phyloP scores from a whole-genome alignment of 2,888 invertebrate genomes.

The Marasmarcha lunaedactyla region DNA sequence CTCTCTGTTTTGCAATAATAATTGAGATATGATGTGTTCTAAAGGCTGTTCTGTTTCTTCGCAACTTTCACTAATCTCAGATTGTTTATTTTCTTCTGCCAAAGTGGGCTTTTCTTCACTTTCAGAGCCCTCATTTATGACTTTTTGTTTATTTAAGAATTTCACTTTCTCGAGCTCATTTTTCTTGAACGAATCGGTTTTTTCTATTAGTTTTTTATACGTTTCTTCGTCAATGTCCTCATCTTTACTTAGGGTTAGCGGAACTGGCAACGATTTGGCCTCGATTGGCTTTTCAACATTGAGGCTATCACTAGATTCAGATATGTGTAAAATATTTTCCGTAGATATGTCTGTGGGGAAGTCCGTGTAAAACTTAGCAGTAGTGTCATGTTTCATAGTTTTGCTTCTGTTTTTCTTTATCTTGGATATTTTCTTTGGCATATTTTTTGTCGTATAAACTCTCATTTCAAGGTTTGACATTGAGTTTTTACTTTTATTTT shows the following conservation, averaged over 20 bases:
- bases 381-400: slow-evolving; percentile 55
- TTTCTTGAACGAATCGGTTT: slow-evolving; percentile 67
- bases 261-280: neutral
- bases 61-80: slow-evolving; percentile 27
- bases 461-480: slow-evolving; percentile 60
- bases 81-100: slow-evolving; percentile 18
- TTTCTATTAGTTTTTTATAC: slow-evolving; percentile 57
- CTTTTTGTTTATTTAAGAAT: slow-evolving; percentile 59
- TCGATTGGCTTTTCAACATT: slow-evolving; percentile 44
- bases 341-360: slow-evolving; percentile 73
- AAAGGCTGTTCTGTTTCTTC: slow-evolving; percentile 69
- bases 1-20: slow-evolving; percentile 85
- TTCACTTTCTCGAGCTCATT: slow-evolving; percentile 63
- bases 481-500: slow-evolving; percentile 28
- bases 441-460: slow-evolving; percentile 75
- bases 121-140: slow-evolving; percentile 55
- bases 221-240: slow-evolving; percentile 60
- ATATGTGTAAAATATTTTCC: slow-evolving; percentile 72
- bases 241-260: slow-evolving; percentile 41
- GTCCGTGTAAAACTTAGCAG: slow-evolving; percentile 77
- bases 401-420: slow-evolving; percentile 76
- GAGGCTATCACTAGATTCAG: slow-evolving; percentile 75
- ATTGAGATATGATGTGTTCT: slow-evolving; percentile 84
- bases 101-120: slow-evolving; percentile 39
- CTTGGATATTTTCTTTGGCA: slow-evolving; percentile 79